Evolutionary conservation across 1,140 invertebrate genomes (phyloP).

Genomic region (Bombus sibiricus): DNA sequence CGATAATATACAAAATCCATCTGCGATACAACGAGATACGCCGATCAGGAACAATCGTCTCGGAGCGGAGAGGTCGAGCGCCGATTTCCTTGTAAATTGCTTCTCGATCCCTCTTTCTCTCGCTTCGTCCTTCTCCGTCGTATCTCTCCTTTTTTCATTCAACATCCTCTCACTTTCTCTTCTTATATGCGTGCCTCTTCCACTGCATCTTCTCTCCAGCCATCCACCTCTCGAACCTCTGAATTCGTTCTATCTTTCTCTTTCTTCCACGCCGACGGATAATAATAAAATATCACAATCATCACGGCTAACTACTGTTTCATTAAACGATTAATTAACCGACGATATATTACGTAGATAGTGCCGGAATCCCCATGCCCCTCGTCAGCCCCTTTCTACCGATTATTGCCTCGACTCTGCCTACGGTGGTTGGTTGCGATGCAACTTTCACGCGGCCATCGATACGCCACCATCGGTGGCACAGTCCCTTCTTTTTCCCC

Average conservation of each 20-base stretch:
- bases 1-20: slow-evolving; percentile 64
- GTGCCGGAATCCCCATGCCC: slow-evolving; percentile 47
- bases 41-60: slow-evolving; percentile 64
- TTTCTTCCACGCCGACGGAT: slow-evolving; percentile 55
- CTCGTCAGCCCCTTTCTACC: slow-evolving; percentile 24
- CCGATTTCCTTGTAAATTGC: slow-evolving; percentile 74
- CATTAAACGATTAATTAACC: slow-evolving; percentile 81
- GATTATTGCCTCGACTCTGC: slow-evolving; percentile 49
- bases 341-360: slow-evolving; percentile 78
- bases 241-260: background rate
- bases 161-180: background rate
- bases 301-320: slow-evolving; percentile 81
- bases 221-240: slow-evolving; percentile 6
- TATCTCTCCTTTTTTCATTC: slow-evolving; percentile 29
- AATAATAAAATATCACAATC: slow-evolving; percentile 81
- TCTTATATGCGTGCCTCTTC: background rate
- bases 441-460: slow-evolving; percentile 41
- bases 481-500: background rate
- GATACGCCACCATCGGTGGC: slow-evolving; percentile 28
- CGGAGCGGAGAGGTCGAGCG: slow-evolving; percentile 49
- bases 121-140: slow-evolving; percentile 14
- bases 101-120: slow-evolving; percentile 52
- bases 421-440: slow-evolving; percentile 52
- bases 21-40: slow-evolving; percentile 53
- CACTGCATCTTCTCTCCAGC: slow-evolving; percentile 36